Conservation (phyloP, 1,140 invertebrate species). For the Caenorhabditis brenneri region DNA sequence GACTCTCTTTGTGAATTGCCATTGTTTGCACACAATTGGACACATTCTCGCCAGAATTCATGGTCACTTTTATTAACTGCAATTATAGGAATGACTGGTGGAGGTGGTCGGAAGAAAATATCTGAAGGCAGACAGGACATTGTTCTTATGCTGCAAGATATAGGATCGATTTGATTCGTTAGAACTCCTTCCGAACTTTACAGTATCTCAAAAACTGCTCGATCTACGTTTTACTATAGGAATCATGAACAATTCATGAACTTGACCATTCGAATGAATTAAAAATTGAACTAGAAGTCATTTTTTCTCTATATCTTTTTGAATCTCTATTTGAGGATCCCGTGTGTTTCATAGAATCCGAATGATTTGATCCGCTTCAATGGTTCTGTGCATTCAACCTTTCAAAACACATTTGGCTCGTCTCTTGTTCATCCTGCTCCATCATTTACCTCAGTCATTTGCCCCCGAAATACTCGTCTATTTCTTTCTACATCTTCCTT, state of each 20-base stretch:
- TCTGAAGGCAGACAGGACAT: too few relatives aligned
- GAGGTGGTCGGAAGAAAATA: background rate
- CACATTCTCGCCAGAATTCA: background rate
- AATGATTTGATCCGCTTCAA: background rate
- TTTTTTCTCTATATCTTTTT: background rate
- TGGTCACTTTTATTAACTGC: background rate
- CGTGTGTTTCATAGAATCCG: background rate
- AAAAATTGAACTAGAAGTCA: background rate
- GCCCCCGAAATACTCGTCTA: background rate
- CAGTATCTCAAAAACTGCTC: too few relatives aligned
- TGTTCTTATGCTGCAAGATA: too few relatives aligned
- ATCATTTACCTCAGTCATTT: slow-evolving; percentile 29
- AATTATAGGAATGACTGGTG: background rate
- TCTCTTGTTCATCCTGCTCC: background rate
- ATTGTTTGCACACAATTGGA: too few relatives aligned
- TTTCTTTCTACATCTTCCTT: background rate
- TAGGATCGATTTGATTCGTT: too few relatives aligned
- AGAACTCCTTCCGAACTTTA: too few relatives aligned
- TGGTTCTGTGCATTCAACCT: slow-evolving; percentile 20
- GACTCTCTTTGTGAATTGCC: too few relatives aligned
- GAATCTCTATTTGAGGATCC: background rate
- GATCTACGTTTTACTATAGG: too few relatives aligned
- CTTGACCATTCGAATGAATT: too few relatives aligned
- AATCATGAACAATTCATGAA: too few relatives aligned
- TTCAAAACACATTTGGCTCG: slow-evolving; percentile 7